Conservation (phyloP, 2,888 invertebrate species). For the Tipula unca region DNA sequence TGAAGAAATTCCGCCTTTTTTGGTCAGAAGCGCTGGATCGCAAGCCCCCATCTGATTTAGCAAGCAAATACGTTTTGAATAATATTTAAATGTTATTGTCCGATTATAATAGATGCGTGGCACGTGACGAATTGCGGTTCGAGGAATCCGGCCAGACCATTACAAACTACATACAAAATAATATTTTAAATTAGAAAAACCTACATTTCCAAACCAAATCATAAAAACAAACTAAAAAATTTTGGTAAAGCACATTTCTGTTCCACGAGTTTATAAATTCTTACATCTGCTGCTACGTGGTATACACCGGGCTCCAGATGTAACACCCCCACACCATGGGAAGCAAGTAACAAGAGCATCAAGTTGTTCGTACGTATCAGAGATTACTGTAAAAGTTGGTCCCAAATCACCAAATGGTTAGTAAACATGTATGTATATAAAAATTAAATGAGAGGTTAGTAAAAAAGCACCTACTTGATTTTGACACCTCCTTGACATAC, state of each 20-base stretch:
- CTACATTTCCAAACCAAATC: neutral
- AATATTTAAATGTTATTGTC: too few relatives aligned
- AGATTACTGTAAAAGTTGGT: slow-evolving; percentile 34
- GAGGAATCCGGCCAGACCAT: neutral
- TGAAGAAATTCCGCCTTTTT: too few relatives aligned
- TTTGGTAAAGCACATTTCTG: slow-evolving; percentile 16
- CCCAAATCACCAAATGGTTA: neutral
- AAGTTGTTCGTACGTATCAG: slow-evolving; percentile 65
- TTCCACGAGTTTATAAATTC: slow-evolving; percentile 29
- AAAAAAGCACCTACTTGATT: slow-evolving; percentile 52
- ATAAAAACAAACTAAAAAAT: neutral
- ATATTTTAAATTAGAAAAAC: slow-evolving; percentile 16
- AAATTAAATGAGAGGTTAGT: neutral
- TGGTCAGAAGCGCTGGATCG: too few relatives aligned
- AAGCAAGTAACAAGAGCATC: slow-evolving; percentile 69
- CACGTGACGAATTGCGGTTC: neutral
- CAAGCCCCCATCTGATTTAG: too few relatives aligned
- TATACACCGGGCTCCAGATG: slow-evolving; percentile 52
- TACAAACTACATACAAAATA: slow-evolving; percentile 16
- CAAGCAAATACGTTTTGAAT: too few relatives aligned
- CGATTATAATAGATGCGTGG: too few relatives aligned
- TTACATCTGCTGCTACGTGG: slow-evolving; percentile 56
- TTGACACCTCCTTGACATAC: slow-evolving; percentile 71
- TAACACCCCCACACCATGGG: slow-evolving; percentile 59
- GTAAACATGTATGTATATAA: neutral